phyloP scores from a whole-genome alignment of 2,888 invertebrate genomes.

The Blastobasis adustella region DNA sequence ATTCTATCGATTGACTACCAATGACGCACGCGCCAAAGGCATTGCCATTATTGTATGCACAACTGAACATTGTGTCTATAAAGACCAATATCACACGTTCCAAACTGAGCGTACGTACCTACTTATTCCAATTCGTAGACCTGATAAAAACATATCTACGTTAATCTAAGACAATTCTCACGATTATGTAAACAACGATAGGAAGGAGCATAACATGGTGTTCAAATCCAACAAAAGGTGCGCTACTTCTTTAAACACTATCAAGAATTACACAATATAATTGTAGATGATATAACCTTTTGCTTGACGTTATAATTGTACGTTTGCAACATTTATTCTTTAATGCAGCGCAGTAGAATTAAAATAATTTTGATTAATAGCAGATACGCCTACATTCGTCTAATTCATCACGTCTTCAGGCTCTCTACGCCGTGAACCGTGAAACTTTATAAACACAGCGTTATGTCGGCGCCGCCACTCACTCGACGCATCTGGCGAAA shows the following conservation, averaged over 20 bases:
- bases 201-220: conserved; percentile 36
- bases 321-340: conserved; percentile 26
- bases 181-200: conserved; percentile 37
- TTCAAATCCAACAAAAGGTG: conserved; percentile 51
- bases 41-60: conserved; percentile 1
- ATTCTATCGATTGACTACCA: neutral
- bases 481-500: conserved; percentile 25
- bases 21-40: conserved; percentile 1
- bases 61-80: no score
- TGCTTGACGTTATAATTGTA: conserved; percentile 44
- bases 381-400: conserved; percentile 30
- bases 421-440: conserved; percentile 1
- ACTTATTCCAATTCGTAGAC: no score
- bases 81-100: no score
- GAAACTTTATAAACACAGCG: conserved; percentile 19
- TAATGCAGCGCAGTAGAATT: conserved; percentile 20
- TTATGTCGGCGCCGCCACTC: conserved; percentile 25
- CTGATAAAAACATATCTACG: conserved; percentile 14
- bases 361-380: conserved; percentile 36
- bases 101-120: neutral
- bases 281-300: conserved; percentile 43
- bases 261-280: conserved; percentile 44
- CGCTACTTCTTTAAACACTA: conserved; percentile 46
- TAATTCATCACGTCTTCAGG: conserved; percentile 32
- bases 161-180: conserved; percentile 30